Conservation (phyloP, 2,113 vertebrate species). For the Oenanthe oenanthe region DNA sequence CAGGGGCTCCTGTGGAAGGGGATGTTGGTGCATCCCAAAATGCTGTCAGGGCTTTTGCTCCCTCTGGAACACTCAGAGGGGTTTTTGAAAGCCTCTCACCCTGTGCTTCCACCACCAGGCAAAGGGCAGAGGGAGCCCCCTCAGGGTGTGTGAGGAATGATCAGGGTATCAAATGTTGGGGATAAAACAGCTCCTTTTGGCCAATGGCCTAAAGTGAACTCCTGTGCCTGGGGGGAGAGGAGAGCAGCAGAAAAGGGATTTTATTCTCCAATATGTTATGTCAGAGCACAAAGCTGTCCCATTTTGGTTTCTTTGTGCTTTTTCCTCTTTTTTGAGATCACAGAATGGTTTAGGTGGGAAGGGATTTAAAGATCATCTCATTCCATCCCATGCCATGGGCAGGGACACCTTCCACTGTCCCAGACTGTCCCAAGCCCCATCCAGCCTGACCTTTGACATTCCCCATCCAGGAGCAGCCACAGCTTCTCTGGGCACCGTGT, state of each 20-base stretch:
- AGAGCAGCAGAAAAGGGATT: neutral
- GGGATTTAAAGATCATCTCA: neutral
- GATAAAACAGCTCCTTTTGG: accelerated
- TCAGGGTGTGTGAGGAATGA: accelerated
- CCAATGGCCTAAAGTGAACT: accelerated
- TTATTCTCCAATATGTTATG: accelerated
- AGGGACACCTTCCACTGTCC: accelerated
- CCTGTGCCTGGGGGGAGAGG: too few relatives aligned
- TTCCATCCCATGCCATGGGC: too few relatives aligned
- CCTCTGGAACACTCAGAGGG: neutral
- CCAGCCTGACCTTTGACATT: neutral
- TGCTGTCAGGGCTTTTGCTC: accelerated
- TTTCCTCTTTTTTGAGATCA: accelerated
- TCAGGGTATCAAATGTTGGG: accelerated
- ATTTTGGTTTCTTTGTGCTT: accelerated
- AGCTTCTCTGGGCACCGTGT: neutral
- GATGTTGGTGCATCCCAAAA: neutral
- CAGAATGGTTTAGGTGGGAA: neutral
- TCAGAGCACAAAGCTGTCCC: accelerated
- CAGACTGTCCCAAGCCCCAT: accelerated
- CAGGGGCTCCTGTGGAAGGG: too few relatives aligned
- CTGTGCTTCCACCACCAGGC: accelerated
- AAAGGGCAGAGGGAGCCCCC: neutral
- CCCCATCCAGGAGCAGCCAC: neutral
- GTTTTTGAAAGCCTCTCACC: accelerated